Evolutionary conservation across 2,113 vertebrate species (phyloP).

Genomic region (Fregata magnificens): DNA sequence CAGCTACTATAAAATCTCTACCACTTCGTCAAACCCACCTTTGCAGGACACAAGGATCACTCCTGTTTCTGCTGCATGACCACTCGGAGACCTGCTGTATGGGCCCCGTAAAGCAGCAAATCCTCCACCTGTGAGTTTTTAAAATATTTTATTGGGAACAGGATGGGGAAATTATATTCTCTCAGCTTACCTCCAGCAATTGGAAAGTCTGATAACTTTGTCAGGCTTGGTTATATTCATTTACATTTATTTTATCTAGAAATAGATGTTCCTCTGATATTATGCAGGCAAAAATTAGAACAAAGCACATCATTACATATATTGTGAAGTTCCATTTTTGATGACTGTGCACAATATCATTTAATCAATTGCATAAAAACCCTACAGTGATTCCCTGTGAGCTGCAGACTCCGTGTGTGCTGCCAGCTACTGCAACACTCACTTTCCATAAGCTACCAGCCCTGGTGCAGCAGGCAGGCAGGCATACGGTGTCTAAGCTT

Average conservation of each 20-base stretch:
- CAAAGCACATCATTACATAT: background rate
- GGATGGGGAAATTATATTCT: background rate
- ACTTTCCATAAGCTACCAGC: background rate
- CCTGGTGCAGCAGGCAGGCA: accelerated
- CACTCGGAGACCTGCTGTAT: background rate
- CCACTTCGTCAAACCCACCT: background rate
- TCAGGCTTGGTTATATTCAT: background rate
- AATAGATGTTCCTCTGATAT: background rate
- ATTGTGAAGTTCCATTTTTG: background rate
- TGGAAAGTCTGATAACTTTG: background rate
- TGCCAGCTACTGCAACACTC: background rate
- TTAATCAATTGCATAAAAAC: background rate
- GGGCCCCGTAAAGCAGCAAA: background rate
- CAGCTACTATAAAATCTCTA: slow-evolving; percentile 10
- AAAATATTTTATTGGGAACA: background rate
- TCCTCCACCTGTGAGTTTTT: background rate
- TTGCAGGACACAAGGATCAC: accelerated
- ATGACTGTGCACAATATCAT: background rate
- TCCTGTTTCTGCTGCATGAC: background rate
- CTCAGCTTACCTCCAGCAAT: background rate
- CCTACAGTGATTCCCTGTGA: background rate
- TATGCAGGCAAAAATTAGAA: background rate
- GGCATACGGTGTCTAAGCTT: background rate
- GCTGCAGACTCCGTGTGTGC: background rate
- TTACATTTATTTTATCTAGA: background rate